phyloP scores from a whole-genome alignment of 2,113 vertebrate species.

The Actenoides lindsayi region DNA sequence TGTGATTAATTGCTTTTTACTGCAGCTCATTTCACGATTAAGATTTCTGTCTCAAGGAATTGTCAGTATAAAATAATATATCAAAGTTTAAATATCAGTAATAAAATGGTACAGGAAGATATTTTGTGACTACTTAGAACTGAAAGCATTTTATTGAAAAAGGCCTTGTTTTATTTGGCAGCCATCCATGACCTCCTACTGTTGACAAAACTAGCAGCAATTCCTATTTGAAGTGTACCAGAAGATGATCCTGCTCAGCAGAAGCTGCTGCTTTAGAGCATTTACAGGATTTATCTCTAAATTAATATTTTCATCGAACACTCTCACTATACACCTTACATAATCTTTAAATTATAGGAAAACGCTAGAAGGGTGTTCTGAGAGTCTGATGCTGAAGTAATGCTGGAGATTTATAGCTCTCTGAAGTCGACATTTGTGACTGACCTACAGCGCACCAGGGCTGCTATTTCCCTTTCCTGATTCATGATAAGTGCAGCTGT shows the following conservation, averaged over 20 bases:
- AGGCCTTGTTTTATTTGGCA: constrained; percentile 77
- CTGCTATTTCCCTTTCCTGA: constrained; percentile 77
- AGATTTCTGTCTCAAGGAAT: constrained; percentile 65
- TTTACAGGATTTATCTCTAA: constrained; percentile 78
- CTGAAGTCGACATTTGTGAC: constrained; percentile 75
- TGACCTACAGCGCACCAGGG: constrained; percentile 76
- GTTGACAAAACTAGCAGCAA: constrained; percentile 77
- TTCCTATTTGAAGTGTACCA: constrained; percentile 72
- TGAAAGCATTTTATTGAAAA: constrained; percentile 72
- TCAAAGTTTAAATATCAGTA: constrained; percentile 71
- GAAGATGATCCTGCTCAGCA: constrained; percentile 67
- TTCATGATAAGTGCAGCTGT: constrained; percentile 79
- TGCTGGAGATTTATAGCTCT: constrained; percentile 74
- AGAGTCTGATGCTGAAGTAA: constrained; percentile 65
- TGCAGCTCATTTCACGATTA: constrained; percentile 57
- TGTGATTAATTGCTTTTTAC: constrained; percentile 60
- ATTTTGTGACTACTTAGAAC: constrained; percentile 57
- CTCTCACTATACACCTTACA: constrained; percentile 68
- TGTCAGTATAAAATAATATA: constrained; percentile 59
- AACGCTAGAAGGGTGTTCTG: constrained; percentile 67
- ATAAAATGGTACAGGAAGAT: constrained; percentile 62
- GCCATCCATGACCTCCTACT: constrained; percentile 76
- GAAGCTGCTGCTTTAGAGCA: constrained; percentile 62
- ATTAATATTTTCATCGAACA: constrained; percentile 81
- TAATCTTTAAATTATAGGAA: constrained; percentile 80